Evolutionary conservation across 1,140 invertebrate species (phyloP).

Genomic region (Triops cancriformis): DNA sequence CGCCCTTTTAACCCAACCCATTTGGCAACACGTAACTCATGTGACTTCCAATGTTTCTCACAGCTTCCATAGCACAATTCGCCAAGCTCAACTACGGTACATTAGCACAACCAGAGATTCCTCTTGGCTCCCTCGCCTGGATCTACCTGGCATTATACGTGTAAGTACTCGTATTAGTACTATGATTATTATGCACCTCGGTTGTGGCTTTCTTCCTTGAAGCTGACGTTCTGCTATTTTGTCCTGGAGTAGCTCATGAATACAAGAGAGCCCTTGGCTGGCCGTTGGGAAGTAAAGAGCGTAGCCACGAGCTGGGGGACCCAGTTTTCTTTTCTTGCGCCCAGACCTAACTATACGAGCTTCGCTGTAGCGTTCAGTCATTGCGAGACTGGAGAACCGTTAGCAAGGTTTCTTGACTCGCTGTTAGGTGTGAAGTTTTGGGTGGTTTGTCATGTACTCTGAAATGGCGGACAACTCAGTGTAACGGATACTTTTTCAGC

Average conservation of each 20-base stretch:
- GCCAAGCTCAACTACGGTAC: background rate
- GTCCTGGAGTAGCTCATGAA: background rate
- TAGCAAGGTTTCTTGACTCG: background rate
- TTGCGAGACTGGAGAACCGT: background rate
- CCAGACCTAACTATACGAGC: too few relatives aligned
- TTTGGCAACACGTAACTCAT: background rate
- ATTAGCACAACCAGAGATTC: background rate
- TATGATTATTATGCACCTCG: background rate
- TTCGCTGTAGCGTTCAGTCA: background rate
- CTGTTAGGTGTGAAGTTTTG: background rate
- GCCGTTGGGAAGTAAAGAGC: background rate
- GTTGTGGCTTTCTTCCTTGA: background rate
- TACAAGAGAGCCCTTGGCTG: background rate
- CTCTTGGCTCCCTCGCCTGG: background rate
- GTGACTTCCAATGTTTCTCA: background rate
- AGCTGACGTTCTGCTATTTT: background rate
- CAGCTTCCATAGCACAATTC: background rate
- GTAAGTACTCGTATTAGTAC: background rate
- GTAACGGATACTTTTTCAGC: too few relatives aligned
- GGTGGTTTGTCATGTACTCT: background rate
- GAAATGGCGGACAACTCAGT: too few relatives aligned
- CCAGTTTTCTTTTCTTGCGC: background rate
- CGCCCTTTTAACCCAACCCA: background rate
- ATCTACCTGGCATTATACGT: background rate
- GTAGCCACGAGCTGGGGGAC: background rate